These are phyloP conservation scores for Conus betulinus DNA, from an alignment of 1,140 invertebrate species.

Conservation along the genomic window DNA sequence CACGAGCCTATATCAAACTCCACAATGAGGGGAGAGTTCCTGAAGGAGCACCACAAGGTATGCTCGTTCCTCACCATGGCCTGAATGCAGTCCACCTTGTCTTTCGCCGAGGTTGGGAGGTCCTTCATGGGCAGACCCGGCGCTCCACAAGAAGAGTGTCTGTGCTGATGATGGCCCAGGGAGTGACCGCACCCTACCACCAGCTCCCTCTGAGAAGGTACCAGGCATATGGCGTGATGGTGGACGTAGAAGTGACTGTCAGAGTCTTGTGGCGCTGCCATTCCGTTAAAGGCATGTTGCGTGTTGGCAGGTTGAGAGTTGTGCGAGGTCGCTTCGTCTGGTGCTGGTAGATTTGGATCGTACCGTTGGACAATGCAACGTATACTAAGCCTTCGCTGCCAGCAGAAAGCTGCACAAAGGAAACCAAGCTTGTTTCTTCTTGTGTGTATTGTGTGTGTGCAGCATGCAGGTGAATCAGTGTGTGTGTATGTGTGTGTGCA, in stretches of 20 bases:
- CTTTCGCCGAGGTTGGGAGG: not conserved
- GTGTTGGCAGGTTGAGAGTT: not conserved
- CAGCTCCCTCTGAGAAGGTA: slow-evolving; percentile 41
- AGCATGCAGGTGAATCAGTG: not conserved
- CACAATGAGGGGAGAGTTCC: slow-evolving; percentile 37
- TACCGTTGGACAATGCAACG: slow-evolving; percentile 19
- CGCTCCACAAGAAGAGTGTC: slow-evolving; percentile 36
- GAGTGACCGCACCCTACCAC: slow-evolving; percentile 52
- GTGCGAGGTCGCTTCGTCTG: not conserved
- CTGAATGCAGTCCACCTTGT: not conserved
- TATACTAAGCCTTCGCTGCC: slow-evolving; percentile 31
- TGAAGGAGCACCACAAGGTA: slow-evolving; percentile 51
- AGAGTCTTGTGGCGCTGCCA: slow-evolving; percentile 15
- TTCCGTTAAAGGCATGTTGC: not conserved
- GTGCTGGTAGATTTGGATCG: slow-evolving; percentile 25
- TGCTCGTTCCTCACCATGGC: slow-evolving; percentile 33
- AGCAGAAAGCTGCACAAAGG: slow-evolving; percentile 24
- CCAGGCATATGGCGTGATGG: slow-evolving; percentile 19
- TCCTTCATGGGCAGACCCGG: slow-evolving; percentile 35
- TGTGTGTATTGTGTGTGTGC: no score
- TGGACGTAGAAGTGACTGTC: not conserved
- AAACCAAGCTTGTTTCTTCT: not conserved
- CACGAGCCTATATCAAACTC: slow-evolving; percentile 39
- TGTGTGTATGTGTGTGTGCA: not conserved
- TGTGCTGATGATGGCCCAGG: slow-evolving; percentile 47